Percentiles rank a stretch among this genome's conserved stretches.
Evolutionary conservation across 2,888 invertebrate genomes (phyloP).

Genomic region (Stenurella melanura): DNA sequence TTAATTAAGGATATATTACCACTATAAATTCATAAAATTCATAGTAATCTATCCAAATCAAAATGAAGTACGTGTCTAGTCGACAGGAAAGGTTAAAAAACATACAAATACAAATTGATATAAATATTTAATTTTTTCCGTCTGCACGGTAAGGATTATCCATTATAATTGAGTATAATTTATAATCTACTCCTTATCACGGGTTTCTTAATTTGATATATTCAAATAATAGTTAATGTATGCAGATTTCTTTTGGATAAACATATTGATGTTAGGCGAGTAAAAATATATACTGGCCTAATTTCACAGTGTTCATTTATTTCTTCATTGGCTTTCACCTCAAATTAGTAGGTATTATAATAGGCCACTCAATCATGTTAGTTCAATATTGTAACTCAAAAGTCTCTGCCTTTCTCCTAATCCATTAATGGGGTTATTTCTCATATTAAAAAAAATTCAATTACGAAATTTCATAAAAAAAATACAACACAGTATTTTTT

Average conservation of each 20-base stretch:
- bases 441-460: too few relatives aligned
- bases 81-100: constrained; percentile 41
- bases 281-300: constrained; percentile 6
- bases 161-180: constrained; percentile 27
- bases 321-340: neutral
- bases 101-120: constrained; percentile 46
- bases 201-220: constrained; percentile 15
- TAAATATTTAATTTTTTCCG: constrained; percentile 50
- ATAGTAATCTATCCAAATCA: constrained; percentile 53
- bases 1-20: constrained; percentile 48
- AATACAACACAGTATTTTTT: too few relatives aligned
- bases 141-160: constrained; percentile 26
- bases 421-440: too few relatives aligned
- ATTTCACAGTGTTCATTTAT: neutral
- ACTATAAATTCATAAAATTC: constrained; percentile 56
- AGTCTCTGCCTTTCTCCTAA: neutral
- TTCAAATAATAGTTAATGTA: constrained; percentile 22
- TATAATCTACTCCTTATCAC: constrained; percentile 17
- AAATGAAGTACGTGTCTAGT: constrained; percentile 45
- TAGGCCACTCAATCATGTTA: neutral
- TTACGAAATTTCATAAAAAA: too few relatives aligned
- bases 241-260: constrained; percentile 34
- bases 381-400: neutral
- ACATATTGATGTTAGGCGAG: constrained; percentile 26
- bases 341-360: neutral